Conservation (phyloP, 1,140 invertebrate genomes). For the Eurosta solidaginis region DNA sequence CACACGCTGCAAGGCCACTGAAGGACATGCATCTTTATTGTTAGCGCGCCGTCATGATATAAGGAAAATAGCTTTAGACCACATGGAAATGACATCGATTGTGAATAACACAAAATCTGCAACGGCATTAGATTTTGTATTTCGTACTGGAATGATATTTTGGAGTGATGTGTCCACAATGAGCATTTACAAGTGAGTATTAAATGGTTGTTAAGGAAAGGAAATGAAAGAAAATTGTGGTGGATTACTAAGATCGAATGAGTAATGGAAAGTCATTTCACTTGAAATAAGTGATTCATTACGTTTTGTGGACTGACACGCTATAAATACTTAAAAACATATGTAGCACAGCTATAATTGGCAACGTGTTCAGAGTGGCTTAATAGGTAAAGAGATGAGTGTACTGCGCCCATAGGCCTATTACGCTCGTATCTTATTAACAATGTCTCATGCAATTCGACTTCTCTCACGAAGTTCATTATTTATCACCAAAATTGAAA, state of each 20-base stretch:
- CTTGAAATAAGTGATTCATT: too few relatives aligned
- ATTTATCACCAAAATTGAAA: too few relatives aligned
- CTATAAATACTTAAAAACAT: too few relatives aligned
- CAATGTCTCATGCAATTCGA: too few relatives aligned
- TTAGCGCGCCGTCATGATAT: conserved; percentile 87
- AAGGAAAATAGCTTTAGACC: conserved; percentile 85
- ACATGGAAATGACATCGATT: conserved; percentile 87
- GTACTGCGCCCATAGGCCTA: too few relatives aligned
- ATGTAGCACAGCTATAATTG: too few relatives aligned
- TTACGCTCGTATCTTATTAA: too few relatives aligned
- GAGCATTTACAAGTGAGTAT: conserved; percentile 82
- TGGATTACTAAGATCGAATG: neutral
- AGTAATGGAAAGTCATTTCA: neutral
- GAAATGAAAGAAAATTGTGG: neutral
- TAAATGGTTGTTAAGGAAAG: neutral
- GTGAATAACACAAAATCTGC: conserved; percentile 86
- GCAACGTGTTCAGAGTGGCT: too few relatives aligned
- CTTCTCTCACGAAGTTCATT: too few relatives aligned
- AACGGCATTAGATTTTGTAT: conserved; percentile 87
- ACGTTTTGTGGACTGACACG: too few relatives aligned
- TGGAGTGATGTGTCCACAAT: conserved; percentile 92
- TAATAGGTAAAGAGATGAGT: too few relatives aligned
- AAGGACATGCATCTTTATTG: conserved; percentile 82
- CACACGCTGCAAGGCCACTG: conserved; percentile 84
- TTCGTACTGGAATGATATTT: conserved; percentile 88